Evolutionary conservation across 2,797 vertebrate species (phyloP), one percentile per base, ranked within the genome.

Genomic region (Octomys mimax): DNA sequence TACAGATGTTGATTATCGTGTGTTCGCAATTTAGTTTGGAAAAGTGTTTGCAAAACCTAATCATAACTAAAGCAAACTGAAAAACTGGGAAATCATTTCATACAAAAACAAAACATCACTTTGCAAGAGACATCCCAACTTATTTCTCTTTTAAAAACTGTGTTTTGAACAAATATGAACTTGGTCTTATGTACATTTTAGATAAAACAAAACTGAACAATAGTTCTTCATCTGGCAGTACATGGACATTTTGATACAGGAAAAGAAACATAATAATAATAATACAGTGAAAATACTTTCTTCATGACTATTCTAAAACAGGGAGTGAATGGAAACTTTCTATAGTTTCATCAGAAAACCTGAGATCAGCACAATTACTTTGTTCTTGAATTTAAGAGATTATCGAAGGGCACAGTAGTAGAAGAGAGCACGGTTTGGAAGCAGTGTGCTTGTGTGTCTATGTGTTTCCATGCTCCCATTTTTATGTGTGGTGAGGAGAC

Each of bases 41-140:
- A 93, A 92, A 64, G 80, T 86, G 16, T 66, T 94, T 96, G 70
- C 75, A 95, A 93, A 89, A 62, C 5, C 12, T 91, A 87, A 91
- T 87, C 5, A 66, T 86, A 66, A 42, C 10, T 85, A 83, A 96
- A 75, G 16, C 11, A 88, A 92, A 83, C 4, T 42, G 10, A 95
- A 36, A 91, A 71, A 80, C 7, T 85, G 22, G 24, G 62, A 93
- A 22, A 91, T 54, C 5, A 89, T 89, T 92, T 31, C 28, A 87
- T 80, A 79, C 33, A 85, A 87, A 92, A 26, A 81, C 2, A 80
- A 89, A 82, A 26, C 4, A 36, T 1, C 24, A 36, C 2, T 49
- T 77, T 82, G 26, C 10, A 88, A 84, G 24, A 79, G 6, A 33
- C 68, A 52, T 91, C 77, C 10, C 2, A 82, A 70, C 62, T 77